phyloP scores from a whole-genome alignment of 1,140 invertebrate genomes.

The Drosophila busckii region DNA sequence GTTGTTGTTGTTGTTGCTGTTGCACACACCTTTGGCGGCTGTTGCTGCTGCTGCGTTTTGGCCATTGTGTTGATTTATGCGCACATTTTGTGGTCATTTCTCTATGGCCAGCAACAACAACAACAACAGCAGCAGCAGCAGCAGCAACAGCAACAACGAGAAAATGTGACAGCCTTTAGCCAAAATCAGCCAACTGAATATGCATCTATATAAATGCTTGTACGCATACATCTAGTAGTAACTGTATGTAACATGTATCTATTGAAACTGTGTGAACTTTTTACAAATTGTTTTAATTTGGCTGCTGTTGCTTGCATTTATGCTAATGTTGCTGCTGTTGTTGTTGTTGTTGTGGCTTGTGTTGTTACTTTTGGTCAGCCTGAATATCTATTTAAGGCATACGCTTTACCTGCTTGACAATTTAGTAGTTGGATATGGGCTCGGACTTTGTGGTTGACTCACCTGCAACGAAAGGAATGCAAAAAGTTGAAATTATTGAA shows the following conservation, averaged over 20 bases:
- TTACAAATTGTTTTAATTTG: conserved; percentile 45
- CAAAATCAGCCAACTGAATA: conserved; percentile 54
- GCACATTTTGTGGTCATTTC: conserved; percentile 70
- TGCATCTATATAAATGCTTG: conserved; percentile 23
- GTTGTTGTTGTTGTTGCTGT: conserved; percentile 14
- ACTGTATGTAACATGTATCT: conserved; percentile 2
- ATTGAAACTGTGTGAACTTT: conserved; percentile 31
- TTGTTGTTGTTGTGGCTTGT: conserved; percentile 5
- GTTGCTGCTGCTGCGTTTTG: conserved; percentile 34
- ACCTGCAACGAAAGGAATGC: conserved; percentile 45
- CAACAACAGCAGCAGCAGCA: conserved; percentile 4
- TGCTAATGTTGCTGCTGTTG: conserved; percentile 13
- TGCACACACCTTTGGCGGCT: conserved; percentile 45
- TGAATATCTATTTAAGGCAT: conserved; percentile 56
- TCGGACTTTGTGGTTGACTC: conserved; percentile 49
- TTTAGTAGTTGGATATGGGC: conserved; percentile 26
- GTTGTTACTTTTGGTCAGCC: conserved; percentile 23
- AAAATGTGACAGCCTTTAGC: conserved; percentile 70
- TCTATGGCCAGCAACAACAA: conserved; percentile 32
- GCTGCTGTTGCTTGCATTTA: conserved; percentile 18
- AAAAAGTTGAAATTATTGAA: conserved; percentile 22
- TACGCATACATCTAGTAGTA: not conserved
- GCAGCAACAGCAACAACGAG: conserved; percentile 3
- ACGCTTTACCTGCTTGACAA: conserved; percentile 42
- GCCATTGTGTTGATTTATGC: conserved; percentile 69